Percentiles rank a stretch among this genome's conserved stretches.
Conservation (phyloP, 1,140 invertebrate genomes). For the Aphis craccivora region DNA sequence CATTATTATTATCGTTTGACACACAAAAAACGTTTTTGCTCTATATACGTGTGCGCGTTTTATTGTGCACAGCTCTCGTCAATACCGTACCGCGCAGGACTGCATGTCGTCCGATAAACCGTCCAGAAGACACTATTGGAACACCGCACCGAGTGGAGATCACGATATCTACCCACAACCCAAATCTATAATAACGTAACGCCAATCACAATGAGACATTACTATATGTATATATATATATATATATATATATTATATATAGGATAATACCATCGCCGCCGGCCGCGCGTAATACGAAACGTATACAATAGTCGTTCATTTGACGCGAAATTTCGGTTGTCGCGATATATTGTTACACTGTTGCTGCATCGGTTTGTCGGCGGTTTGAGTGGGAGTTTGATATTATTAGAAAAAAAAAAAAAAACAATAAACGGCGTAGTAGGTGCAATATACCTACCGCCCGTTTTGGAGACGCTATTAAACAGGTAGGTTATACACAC, state of each 20-base stretch:
- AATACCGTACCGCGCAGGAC: not conserved
- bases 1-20: not conserved
- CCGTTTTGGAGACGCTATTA: slow-evolving; percentile 9
- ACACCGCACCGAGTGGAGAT: not conserved
- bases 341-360: not conserved
- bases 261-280: not conserved
- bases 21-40: not conserved
- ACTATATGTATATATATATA: too few relatives aligned
- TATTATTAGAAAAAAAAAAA: not conserved
- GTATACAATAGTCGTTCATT: not conserved
- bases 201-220: not conserved
- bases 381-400: not conserved
- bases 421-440: not conserved
- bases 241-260: not conserved
- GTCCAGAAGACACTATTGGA: not conserved
- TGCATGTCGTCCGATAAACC: not conserved
- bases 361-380: not conserved
- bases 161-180: not conserved
- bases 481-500: not conserved
- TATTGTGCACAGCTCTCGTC: not conserved
- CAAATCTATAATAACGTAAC: not conserved
- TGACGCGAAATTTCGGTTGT: not conserved
- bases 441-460: not conserved
- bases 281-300: not conserved
- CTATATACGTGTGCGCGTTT: not conserved